A percentile compares a stretch with the other conserved stretches of the same genome.
Conservation (phyloP, 2,797 vertebrate species). For the Perodicticus potto region DNA sequence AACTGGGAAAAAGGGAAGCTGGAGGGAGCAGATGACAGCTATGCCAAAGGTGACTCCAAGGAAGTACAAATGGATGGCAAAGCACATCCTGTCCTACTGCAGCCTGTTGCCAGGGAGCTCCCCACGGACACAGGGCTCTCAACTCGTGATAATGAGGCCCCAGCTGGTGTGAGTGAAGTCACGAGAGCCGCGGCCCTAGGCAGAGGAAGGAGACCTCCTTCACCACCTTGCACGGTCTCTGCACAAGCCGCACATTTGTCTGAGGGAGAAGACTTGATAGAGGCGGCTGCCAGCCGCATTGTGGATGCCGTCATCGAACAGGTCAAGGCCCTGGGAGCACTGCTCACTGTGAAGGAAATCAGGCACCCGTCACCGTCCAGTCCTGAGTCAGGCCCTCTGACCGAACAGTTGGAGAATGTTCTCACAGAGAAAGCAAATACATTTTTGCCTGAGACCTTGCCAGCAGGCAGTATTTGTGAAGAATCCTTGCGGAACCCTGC, state of each 20-base stretch:
- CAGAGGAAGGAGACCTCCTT: background rate
- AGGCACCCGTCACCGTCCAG: background rate
- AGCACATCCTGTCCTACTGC: slow-evolving; percentile 50
- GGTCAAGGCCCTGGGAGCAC: slow-evolving; percentile 63
- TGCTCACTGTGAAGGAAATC: slow-evolving; percentile 50
- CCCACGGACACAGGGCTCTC: slow-evolving; percentile 53
- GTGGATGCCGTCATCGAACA: slow-evolving; percentile 82
- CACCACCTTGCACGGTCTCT: accelerated
- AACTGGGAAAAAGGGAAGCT: background rate
- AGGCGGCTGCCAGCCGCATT: slow-evolving; percentile 54
- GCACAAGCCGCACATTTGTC: background rate
- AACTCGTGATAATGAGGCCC: accelerated
- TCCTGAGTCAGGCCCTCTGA: background rate
- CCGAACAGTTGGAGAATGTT: background rate
- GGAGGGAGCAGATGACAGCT: background rate
- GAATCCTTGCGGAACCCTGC: slow-evolving; percentile 58
- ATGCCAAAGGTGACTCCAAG: accelerated
- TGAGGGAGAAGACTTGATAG: slow-evolving; percentile 37
- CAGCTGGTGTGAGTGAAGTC: accelerated
- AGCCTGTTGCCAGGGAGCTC: slow-evolving; percentile 81
- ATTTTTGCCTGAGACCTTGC: slow-evolving; percentile 1
- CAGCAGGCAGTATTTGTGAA: background rate
- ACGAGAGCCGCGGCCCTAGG: background rate
- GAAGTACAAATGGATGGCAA: slow-evolving; percentile 53
- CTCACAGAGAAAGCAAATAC: background rate